Conservation (phyloP, 2,888 invertebrate genomes). For the Drosophila longiperda region DNA sequence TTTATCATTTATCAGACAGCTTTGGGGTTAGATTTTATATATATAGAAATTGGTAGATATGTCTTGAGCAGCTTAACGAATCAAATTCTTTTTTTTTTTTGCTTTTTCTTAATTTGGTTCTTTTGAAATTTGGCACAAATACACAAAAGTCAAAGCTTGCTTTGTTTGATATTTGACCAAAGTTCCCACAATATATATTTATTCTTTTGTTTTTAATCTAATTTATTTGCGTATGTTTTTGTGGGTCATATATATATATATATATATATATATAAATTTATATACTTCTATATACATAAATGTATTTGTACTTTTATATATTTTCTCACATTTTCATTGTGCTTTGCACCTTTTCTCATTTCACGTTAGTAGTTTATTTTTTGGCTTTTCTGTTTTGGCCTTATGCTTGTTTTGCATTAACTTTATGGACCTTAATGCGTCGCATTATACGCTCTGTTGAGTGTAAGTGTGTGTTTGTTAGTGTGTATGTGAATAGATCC, state of each 20-base stretch:
- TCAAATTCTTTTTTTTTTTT: not conserved
- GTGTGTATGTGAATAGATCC: slow-evolving; percentile 38
- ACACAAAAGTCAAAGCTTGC: not conserved
- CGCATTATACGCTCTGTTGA: slow-evolving; percentile 56
- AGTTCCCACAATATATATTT: slow-evolving; percentile 1
- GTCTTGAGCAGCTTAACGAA: not conserved
- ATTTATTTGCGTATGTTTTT: slow-evolving; percentile 23
- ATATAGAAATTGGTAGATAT: not conserved
- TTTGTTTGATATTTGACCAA: slow-evolving; percentile 7
- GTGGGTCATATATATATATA: slow-evolving; percentile 15
- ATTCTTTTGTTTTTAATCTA: not conserved
- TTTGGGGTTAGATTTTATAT: not conserved
- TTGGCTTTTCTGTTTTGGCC: slow-evolving; percentile 12
- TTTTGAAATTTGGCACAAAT: slow-evolving; percentile 1
- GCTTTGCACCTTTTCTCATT: slow-evolving; percentile 20
- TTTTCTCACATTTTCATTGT: slow-evolving; percentile 30
- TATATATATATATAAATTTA: not conserved
- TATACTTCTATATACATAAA: not conserved
- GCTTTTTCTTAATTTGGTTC: not conserved
- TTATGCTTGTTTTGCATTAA: slow-evolving; percentile 67
- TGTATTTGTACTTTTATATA: not conserved
- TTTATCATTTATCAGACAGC: not conserved
- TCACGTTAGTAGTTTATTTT: slow-evolving; percentile 23
- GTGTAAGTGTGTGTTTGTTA: slow-evolving; percentile 3
- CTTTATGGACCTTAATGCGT: slow-evolving; percentile 71